Percentiles rank a stretch among this genome's conserved stretches.
Evolutionary conservation across 1,140 invertebrate genomes (phyloP).

Genomic region (Rhagoletis zephyria): DNA sequence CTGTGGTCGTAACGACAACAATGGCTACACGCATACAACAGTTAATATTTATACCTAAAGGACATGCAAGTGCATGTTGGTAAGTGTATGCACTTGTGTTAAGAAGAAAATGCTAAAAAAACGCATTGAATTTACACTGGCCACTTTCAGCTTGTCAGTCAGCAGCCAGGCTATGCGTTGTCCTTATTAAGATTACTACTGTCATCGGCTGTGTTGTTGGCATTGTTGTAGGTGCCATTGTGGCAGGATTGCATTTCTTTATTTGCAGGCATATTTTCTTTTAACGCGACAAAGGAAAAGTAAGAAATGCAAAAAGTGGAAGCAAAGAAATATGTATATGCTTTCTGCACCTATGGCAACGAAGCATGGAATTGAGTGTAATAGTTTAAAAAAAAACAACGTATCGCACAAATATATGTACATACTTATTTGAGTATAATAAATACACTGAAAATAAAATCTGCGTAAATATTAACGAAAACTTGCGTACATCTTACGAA

Average conservation of each 20-base stretch:
- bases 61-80: neutral
- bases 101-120: neutral
- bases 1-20: constrained; percentile 20
- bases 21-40: neutral
- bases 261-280: constrained; percentile 14
- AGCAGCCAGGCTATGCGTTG: neutral
- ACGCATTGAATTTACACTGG: neutral
- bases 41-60: neutral
- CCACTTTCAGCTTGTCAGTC: neutral
- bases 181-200: constrained; percentile 24
- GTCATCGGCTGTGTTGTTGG: no score
- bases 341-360: neutral
- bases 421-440: neutral
- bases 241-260: neutral
- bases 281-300: neutral
- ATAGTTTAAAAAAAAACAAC: neutral
- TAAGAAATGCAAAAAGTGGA: neutral
- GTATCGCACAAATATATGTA: neutral
- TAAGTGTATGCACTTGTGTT: neutral
- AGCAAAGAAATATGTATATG: constrained; percentile 7
- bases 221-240: neutral
- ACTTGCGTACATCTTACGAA: no score
- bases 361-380: neutral
- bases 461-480: no score
- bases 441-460: no score